Conservation (phyloP, 2,797 vertebrate species). For the Xyrichtys novacula region DNA sequence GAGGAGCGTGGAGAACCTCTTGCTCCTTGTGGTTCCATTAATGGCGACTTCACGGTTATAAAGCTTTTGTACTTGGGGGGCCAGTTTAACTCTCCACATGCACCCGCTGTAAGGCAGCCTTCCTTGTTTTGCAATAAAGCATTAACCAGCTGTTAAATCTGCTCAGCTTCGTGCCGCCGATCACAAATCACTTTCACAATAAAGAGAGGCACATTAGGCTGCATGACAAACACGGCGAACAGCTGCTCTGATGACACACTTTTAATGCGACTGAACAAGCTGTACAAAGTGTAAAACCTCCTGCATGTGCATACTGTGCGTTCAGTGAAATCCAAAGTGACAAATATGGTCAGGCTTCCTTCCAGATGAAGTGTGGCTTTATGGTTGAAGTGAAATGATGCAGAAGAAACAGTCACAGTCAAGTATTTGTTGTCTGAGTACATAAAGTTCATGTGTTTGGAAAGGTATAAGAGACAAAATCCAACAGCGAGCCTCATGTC, state of each 20-base stretch:
- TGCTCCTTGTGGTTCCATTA: slow-evolving; percentile 8
- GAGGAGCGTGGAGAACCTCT: slow-evolving; percentile 1
- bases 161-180: slow-evolving; percentile 22
- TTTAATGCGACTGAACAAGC: slow-evolving; percentile 6
- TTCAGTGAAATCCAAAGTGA: slow-evolving; percentile 20
- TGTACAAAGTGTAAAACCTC: slow-evolving; percentile 14
- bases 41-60: neutral
- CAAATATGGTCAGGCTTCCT: neutral
- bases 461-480: neutral
- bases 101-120: neutral
- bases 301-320: slow-evolving; percentile 5
- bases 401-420: neutral
- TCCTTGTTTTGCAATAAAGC: slow-evolving; percentile 31
- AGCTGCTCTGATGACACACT: slow-evolving; percentile 51
- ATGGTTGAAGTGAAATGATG: neutral
- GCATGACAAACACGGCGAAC: slow-evolving; percentile 21
- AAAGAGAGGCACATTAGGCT: slow-evolving; percentile 14
- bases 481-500: slow-evolving; percentile 35
- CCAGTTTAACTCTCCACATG: slow-evolving; percentile 21
- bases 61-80: neutral
- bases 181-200: slow-evolving; percentile 38
- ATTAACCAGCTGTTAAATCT: slow-evolving; percentile 34
- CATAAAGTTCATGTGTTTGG: neutral
- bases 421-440: slow-evolving; percentile 29
- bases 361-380: neutral